A percentile compares a stretch with the other conserved stretches of the same genome.
Evolutionary conservation across 2,113 vertebrate species (phyloP).

Genomic region (Sakesphorus luctuosus): DNA sequence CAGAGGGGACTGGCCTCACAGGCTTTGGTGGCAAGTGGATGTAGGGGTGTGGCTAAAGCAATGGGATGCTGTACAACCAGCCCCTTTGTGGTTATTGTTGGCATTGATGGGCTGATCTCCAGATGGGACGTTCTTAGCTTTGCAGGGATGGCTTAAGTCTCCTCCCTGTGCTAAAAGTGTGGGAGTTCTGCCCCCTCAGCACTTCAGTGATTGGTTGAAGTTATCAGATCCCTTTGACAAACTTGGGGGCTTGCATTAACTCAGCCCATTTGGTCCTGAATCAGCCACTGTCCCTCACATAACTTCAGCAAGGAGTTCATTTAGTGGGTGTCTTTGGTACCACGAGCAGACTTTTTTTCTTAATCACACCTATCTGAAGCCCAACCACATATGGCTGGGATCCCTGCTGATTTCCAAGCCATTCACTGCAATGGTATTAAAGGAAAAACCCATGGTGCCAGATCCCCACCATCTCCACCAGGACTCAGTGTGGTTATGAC

Average conservation of each 20-base stretch:
- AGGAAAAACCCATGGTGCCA: background rate
- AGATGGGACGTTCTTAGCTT: background rate
- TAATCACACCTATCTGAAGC: background rate
- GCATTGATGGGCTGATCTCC: background rate
- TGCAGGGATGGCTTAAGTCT: background rate
- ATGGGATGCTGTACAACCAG: background rate
- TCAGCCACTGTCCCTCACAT: background rate
- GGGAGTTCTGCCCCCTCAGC: background rate
- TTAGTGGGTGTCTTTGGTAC: background rate
- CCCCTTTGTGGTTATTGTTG: background rate
- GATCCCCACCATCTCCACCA: background rate
- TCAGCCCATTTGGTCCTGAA: background rate
- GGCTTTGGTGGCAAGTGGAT: background rate
- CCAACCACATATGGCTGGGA: background rate
- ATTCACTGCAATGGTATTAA: background rate
- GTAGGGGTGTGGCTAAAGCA: background rate
- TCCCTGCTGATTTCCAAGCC: background rate
- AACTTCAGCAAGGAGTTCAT: fast-evolving
- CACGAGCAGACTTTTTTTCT: background rate
- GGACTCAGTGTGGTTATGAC: background rate
- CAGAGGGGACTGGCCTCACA: background rate
- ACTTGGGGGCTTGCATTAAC: background rate
- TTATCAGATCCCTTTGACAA: background rate
- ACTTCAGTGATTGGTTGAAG: background rate
- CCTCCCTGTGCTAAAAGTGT: background rate